Base-by-base conservation (phyloP, 2,113 vertebrate species). In the Sorex fumeus region DNA sequence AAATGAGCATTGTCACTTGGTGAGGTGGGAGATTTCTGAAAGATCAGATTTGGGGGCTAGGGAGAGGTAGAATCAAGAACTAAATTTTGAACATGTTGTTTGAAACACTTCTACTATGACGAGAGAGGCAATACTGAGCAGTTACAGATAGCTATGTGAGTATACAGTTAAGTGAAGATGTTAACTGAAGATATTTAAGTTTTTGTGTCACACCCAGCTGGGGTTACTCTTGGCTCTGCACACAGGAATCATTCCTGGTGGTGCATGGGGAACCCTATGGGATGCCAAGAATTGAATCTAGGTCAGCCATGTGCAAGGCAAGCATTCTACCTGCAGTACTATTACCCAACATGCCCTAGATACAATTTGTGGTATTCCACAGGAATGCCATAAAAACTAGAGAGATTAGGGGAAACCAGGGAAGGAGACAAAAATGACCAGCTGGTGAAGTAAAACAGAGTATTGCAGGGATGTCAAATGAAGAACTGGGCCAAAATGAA, bases 11-110 rank as follows among this genome's bases (percentile, higher is more conserved):
- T 84, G 72, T 23, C 72, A 62, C 43, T 36, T 50, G 1, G 43
- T 92, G 32, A 94, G n/a, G 80, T 21, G 2, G n/a, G 86, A 89
- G 27, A 89, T 60, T 84, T 82, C 18, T 71, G 19, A 16, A 84
- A 89, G 45, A 64, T 45, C 3, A 72, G 25, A 36, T 66, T 75
- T 45, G 50, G 9, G n/a, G 15, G 64, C 30, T 66, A 4, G 40
- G 28, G 18, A 94, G 16, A 91, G 43, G 5, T 2, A 36, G 57
- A 69, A 74, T 78, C 27, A 91, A 76, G 50, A 93, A 88, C 71
- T 34, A 87, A 87, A 40, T 81, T 91, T 40, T 64, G 45, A 64
- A 78, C n/a, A 40, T 5, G 57, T 71, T 72, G 70, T 32, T 1
- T 90, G 84, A 94, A 91, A 89, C 64, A 32, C 30, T 40, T 66